Evolutionary conservation across 2,888 invertebrate genomes (phyloP).

Genomic region (Andrena trimmerana): DNA sequence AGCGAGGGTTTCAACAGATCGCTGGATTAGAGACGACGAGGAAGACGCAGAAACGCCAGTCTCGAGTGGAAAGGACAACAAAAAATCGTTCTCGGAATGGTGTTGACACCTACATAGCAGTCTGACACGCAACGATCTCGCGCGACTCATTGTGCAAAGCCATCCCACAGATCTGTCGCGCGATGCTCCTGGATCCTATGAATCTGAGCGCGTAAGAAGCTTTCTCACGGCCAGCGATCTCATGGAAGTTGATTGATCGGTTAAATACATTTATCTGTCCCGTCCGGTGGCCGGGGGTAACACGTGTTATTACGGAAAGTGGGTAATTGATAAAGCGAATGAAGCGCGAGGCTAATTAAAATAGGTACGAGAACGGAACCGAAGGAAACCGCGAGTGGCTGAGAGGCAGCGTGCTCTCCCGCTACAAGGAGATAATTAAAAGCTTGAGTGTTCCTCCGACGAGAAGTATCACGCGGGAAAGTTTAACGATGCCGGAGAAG

Average conservation of each 20-base stretch:
- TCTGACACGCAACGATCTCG: conserved; percentile 57
- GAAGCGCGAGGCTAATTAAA: conserved; percentile 48
- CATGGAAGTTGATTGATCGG: conserved; percentile 35
- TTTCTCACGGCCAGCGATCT: conserved; percentile 24
- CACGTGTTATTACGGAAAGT: conserved; percentile 49
- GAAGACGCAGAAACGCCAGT: conserved; percentile 8
- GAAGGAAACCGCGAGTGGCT: conserved; percentile 29
- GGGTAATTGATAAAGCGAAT: conserved; percentile 56
- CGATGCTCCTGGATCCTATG: conserved; percentile 1
- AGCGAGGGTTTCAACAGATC: too few species aligned
- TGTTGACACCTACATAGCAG: conserved; percentile 73
- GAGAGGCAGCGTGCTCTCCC: background rate
- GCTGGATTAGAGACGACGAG: conserved; percentile 24
- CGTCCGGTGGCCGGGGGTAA: conserved; percentile 27
- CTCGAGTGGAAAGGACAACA: conserved; percentile 19
- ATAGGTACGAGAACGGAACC: conserved; percentile 23
- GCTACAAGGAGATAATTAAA: conserved; percentile 38
- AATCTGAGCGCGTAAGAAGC: background rate
- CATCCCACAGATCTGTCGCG: conserved; percentile 14
- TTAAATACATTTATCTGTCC: conserved; percentile 42
- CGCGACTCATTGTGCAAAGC: conserved; percentile 12
- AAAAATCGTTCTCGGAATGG: conserved; percentile 57
- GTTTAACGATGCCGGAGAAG: conserved; percentile 31
- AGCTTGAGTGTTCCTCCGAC: conserved; percentile 21
- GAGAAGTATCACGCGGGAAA: conserved; percentile 34